Evolutionary conservation across 2,888 invertebrate genomes (phyloP), one percentile per base, ranked within the genome.

Genomic region (Eustalomyia histrio): DNA sequence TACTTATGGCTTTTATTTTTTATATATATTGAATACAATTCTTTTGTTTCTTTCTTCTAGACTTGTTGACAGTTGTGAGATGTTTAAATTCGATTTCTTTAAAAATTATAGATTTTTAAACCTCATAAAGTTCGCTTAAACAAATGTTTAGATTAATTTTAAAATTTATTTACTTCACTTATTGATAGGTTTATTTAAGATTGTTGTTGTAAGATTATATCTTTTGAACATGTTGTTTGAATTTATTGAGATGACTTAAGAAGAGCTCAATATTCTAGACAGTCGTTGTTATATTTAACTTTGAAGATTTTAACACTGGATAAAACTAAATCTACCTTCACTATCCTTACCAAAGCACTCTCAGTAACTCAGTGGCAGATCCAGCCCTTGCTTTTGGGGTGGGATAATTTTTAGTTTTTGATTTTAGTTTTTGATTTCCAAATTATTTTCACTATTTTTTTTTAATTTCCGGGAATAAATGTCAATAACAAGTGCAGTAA

Each of bases 41-140:
- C 14, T 18, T 52, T 47, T 67, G 55, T 24, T 35, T 47, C 43
- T 47, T n/a, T 39, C 1, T 47, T 29, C 43, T n/a, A 14, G 43
- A n/a, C 24, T 18, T 21, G 67, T 67, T 67, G 67, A 67, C 67
- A 67, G 67, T 57, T 67, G 39, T 18, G 43, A 39, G 67, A 67
- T 67, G 67, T 43, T 67, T 67, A 67, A 39, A 55, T 67, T 67
- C 67, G 67, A 67, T 67, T 67, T 67, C 53, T 55, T 53, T 57
- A 67, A 67, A 67, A 67, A 67, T 67, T 67, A 67, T 67, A 67
- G 67, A 67, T 67, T 67, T 67, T 67, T 21, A 55, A 43, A 67
- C 43, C 67, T 43, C 67, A 67, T 67, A 67, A 67, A 67, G 67
- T 55, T 52, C 43, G 55, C 43, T 67, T 58, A 39, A 52, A 35